These are phyloP conservation scores for Zaprionus bogoriensis DNA, from an alignment of 2,888 invertebrate genomes.

Conservation along the genomic window DNA sequence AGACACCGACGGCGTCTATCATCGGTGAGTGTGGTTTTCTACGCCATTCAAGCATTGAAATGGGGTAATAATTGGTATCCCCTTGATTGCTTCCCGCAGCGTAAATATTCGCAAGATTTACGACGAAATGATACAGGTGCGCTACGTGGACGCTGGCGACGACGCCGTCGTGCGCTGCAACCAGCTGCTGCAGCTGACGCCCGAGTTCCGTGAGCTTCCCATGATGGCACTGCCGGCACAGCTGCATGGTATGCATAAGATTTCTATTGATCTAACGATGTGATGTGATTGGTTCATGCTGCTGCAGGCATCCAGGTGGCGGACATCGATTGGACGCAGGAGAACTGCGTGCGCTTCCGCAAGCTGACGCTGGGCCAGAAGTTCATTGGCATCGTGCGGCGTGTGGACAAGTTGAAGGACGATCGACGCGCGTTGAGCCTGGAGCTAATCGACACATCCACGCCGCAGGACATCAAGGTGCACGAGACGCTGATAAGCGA, in stretches of 20 bases:
- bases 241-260: conserved; percentile 84
- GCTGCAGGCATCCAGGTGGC: conserved; percentile 84
- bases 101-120: conserved; percentile 85
- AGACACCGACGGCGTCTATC: conserved; percentile 86
- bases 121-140: conserved; percentile 85
- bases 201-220: conserved; percentile 85
- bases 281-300: background rate
- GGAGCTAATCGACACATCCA: conserved; percentile 88
- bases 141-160: conserved; percentile 87
- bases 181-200: conserved; percentile 84
- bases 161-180: conserved; percentile 85
- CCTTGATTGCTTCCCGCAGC: conserved; percentile 73
- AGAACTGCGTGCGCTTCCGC: conserved; percentile 89
- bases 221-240: conserved; percentile 87
- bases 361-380: conserved; percentile 87
- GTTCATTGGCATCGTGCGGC: conserved; percentile 88
- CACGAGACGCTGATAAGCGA: conserved; percentile 86
- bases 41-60: too few relatives aligned
- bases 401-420: conserved; percentile 86
- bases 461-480: conserved; percentile 87
- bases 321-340: conserved; percentile 83
- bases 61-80: background rate
- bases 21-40: too few relatives aligned
- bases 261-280: too few relatives aligned
- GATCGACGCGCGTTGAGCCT: conserved; percentile 86